Conservation (phyloP, 2,888 invertebrate genomes). For the Drosophila mimica region DNA sequence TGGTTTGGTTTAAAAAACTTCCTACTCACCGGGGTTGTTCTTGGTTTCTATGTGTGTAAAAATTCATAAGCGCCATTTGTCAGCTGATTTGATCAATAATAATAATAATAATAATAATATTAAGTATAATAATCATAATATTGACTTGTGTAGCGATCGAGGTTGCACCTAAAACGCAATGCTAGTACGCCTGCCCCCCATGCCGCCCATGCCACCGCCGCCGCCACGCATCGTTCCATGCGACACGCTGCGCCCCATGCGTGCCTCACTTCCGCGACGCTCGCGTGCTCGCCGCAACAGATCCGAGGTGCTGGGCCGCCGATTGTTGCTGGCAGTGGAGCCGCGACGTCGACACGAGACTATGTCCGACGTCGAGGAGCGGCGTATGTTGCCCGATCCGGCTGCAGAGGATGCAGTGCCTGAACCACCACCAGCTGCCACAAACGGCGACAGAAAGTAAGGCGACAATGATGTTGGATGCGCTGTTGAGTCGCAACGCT, state of each 20-base stretch:
- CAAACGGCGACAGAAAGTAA: constrained; percentile 83
- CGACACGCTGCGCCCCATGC: constrained; percentile 84
- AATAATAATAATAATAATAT: neutral
- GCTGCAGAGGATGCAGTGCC: neutral
- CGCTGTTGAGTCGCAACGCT: constrained; percentile 68
- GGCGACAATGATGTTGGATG: constrained; percentile 75
- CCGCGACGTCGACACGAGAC: constrained; percentile 79
- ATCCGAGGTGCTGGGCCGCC: constrained; percentile 84
- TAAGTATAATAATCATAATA: neutral
- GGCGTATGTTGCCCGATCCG: constrained; percentile 79
- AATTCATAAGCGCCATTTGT: constrained; percentile 77
- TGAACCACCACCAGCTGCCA: constrained; percentile 14
- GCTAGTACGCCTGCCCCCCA: constrained; percentile 83
- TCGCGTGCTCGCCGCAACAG: constrained; percentile 83
- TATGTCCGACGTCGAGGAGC: constrained; percentile 85
- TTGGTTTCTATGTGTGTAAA: constrained; percentile 45
- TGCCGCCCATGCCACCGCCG: constrained; percentile 61
- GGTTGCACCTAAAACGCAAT: constrained; percentile 82
- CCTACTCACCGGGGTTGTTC: constrained; percentile 36
- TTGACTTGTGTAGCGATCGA: constrained; percentile 3
- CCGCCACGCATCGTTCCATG: constrained; percentile 80
- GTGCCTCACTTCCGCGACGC: constrained; percentile 83
- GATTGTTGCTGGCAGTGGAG: constrained; percentile 75
- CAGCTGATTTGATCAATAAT: constrained; percentile 54
- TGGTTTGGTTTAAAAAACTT: constrained; percentile 38